Evolutionary conservation across 2,113 vertebrate species (phyloP), one percentile per base, ranked within the genome.

Genomic region (Alexandromys fortis): DNA sequence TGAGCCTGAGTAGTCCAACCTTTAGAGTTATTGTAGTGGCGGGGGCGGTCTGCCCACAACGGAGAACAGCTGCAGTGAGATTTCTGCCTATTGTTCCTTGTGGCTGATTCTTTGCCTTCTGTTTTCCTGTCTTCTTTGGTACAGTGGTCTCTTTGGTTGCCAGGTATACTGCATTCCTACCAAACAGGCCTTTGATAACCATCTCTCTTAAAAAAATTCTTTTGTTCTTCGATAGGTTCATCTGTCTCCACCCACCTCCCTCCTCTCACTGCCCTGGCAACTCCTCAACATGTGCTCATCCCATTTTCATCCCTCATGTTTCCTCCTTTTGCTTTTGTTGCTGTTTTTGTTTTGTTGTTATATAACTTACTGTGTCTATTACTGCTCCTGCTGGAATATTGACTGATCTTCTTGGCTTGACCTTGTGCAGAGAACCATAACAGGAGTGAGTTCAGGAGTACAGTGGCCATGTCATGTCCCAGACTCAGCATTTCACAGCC

Each of bases 111-210:
- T 21, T 90, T 93, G 90, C 45, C 28, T 88, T 87, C 52, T 83
- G 0, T 49, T 89, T 47, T 55, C 8, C 49, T 16, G 58, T 11
- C 7, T 35, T 30, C 42, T 68, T 89, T 95, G 85, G 3, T 67
- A 28, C 21, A 65, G 38, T 65, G 28, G n/a, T 97, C 33, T 91
- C 52, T 61, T 86, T 95, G n/a, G 73, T 92, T 92, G 24, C 30
- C 14, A 72, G 12, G 63, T 22, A 35, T 38, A 68, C 38, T 78
- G 35, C 81, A 33, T 92, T 93, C 52, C 73, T 82, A 30, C 14
- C 78, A 49, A 16, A n/a, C 76, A 55, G 68, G 21, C 75, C 89
- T 92, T 75, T 90, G n/a, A 68, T 79, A 93, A 73, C 42, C 26
- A 1, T 81, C 1, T 95, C 42, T 86, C 68, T 90, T 92, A 85